These are phyloP conservation scores for Cryptops parisi DNA, from an alignment of 2,888 invertebrate species.

Conservation along the genomic window DNA sequence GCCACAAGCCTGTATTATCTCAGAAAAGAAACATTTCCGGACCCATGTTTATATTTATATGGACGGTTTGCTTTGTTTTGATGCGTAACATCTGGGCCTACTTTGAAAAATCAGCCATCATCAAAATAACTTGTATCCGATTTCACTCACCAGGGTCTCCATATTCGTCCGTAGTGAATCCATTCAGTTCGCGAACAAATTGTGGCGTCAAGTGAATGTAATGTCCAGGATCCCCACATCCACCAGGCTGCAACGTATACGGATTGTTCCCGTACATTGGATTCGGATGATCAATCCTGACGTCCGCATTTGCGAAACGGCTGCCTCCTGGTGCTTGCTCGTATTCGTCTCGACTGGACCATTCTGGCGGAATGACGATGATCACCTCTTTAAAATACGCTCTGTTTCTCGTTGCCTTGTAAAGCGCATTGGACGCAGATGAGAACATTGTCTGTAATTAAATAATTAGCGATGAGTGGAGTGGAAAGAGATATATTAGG, in stretches of 20 bases:
- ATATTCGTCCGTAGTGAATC: conserved; percentile 7
- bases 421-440: conserved; percentile 24
- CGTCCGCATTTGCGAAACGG: conserved; percentile 11
- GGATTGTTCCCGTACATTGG: conserved; percentile 23
- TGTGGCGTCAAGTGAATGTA: conserved; percentile 24
- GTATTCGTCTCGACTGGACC: conserved; percentile 22
- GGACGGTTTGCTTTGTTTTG: too few species aligned
- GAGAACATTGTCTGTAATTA: conserved; percentile 24
- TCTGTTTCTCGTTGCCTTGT: conserved; percentile 24
- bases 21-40: too few species aligned
- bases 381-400: conserved; percentile 26
- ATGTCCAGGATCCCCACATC: conserved; percentile 25
- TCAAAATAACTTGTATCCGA: too few species aligned
- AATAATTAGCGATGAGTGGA: not conserved
- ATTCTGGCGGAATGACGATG: conserved; percentile 27
- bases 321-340: conserved; percentile 9
- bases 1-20: too few species aligned
- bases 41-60: too few species aligned
- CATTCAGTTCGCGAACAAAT: conserved; percentile 13
- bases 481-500: too few species aligned
- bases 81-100: too few species aligned
- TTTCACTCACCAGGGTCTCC: conserved; percentile 14
- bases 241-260: conserved; percentile 25
- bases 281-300: conserved; percentile 24
- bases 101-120: not conserved